These are phyloP conservation scores for Pseudolaguvia tuberculata DNA, from an alignment of 2,113 vertebrate genomes.

Conservation along the genomic window DNA sequence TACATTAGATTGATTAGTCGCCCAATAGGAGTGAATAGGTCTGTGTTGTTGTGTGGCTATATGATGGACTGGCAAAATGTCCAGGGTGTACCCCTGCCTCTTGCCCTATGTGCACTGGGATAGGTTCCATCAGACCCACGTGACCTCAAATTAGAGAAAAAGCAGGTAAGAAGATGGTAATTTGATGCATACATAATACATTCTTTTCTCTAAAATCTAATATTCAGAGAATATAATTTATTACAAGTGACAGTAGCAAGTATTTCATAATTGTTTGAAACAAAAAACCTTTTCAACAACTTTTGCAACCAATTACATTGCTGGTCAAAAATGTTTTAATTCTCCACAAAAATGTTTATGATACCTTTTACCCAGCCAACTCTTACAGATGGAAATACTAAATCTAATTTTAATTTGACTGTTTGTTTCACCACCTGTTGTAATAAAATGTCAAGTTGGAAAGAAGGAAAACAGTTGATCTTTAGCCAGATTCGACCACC, in stretches of 20 bases:
- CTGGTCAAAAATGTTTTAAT: not conserved
- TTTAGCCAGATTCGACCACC: slow-evolving; percentile 21
- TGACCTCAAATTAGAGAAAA: no score
- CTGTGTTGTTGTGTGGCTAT: no score
- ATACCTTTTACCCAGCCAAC: not conserved
- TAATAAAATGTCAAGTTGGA: not conserved
- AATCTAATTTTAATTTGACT: not conserved
- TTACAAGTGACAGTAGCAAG: not conserved
- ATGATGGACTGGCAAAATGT: no score
- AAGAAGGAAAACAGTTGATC: slow-evolving; percentile 10
- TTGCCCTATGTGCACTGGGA: no score
- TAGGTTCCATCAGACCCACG: no score
- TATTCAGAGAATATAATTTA: not conserved
- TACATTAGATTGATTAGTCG: no score
- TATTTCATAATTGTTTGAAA: not conserved
- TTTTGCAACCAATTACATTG: not conserved
- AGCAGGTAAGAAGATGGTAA: no score
- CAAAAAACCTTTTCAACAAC: not conserved
- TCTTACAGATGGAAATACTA: not conserved
- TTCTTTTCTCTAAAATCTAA: no score
- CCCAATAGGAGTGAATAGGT: no score
- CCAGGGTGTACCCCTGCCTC: no score
- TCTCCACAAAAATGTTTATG: not conserved
- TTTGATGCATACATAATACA: no score
- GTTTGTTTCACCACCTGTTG: not conserved